Percentiles rank a stretch among this genome's conserved stretches.
Conservation (phyloP, 2,888 invertebrate genomes). For the Caenorhabditis parvicauda region DNA sequence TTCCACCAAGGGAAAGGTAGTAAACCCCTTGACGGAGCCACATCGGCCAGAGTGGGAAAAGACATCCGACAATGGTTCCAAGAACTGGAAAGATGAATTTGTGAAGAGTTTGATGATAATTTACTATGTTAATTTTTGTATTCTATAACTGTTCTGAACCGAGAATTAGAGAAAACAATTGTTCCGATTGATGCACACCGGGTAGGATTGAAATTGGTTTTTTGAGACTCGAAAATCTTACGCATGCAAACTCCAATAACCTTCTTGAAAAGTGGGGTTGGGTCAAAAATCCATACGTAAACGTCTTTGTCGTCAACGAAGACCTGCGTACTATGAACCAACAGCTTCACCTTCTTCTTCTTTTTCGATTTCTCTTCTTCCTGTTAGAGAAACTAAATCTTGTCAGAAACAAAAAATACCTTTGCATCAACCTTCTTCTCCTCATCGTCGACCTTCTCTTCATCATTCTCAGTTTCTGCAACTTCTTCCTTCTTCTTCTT, state of each 20-base stretch:
- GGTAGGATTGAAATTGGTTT: not conserved
- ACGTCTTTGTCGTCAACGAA: constrained; percentile 82
- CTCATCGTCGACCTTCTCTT: constrained; percentile 45
- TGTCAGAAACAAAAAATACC: constrained; percentile 2
- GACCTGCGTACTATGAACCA: constrained; percentile 91
- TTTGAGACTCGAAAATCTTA: constrained; percentile 13
- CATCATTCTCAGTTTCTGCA: constrained; percentile 41
- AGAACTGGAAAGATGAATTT: constrained; percentile 78
- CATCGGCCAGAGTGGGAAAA: constrained; percentile 98
- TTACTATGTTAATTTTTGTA: no score
- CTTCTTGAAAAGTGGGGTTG: constrained; percentile 66
- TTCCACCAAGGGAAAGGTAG: constrained; percentile 90
- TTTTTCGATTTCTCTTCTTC: constrained; percentile 55
- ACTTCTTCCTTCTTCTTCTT: constrained; percentile 29
- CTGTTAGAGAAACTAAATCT: constrained; percentile 13
- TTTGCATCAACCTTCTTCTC: constrained; percentile 38
- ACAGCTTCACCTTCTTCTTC: constrained; percentile 79
- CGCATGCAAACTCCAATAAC: constrained; percentile 66
- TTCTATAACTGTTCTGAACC: no score
- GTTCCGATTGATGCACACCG: not conserved
- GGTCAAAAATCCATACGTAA: constrained; percentile 69
- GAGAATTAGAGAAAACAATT: not conserved
- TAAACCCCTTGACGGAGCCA: constrained; percentile 81
- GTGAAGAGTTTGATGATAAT: not conserved
- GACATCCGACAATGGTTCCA: constrained; percentile 88